Evolutionary conservation across 2,888 invertebrate genomes (phyloP).

Genomic region (Philhelius pedissequus): DNA sequence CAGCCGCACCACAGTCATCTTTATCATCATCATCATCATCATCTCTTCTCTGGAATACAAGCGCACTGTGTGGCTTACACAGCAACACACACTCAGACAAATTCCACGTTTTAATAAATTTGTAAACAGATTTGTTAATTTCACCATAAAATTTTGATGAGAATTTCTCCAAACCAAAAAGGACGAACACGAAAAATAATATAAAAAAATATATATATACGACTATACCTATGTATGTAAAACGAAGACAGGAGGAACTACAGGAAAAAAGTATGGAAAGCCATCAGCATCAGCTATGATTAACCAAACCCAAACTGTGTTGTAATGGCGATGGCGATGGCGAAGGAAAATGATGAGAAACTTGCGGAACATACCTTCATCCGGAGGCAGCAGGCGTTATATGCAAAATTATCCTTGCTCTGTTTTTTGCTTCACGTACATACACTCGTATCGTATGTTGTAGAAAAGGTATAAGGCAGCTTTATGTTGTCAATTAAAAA

Average conservation of each 20-base stretch:
- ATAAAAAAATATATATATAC: neutral
- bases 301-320: slow-evolving; percentile 58
- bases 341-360: slow-evolving; percentile 38
- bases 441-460: too few relatives aligned
- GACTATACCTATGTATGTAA: too few relatives aligned
- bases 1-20: neutral
- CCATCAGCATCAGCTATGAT: slow-evolving; percentile 52
- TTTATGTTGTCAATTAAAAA: slow-evolving; percentile 67
- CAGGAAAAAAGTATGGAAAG: slow-evolving; percentile 6
- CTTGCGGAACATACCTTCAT: slow-evolving; percentile 8
- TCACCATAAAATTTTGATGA: slow-evolving; percentile 79
- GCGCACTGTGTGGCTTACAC: too few relatives aligned
- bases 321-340: slow-evolving; percentile 47
- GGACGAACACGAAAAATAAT: slow-evolving; percentile 19
- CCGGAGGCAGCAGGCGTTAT: neutral
- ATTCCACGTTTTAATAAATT: slow-evolving; percentile 78
- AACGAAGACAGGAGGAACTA: slow-evolving; percentile 26
- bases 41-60: slow-evolving; percentile 37
- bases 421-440: neutral
- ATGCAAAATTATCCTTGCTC: neutral
- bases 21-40: slow-evolving; percentile 57
- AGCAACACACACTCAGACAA: slow-evolving; percentile 8
- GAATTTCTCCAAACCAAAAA: slow-evolving; percentile 74
- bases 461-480: too few relatives aligned
- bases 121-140: slow-evolving; percentile 79